phyloP scores from a whole-genome alignment of 2,888 invertebrate species.

The Amiota minor region DNA sequence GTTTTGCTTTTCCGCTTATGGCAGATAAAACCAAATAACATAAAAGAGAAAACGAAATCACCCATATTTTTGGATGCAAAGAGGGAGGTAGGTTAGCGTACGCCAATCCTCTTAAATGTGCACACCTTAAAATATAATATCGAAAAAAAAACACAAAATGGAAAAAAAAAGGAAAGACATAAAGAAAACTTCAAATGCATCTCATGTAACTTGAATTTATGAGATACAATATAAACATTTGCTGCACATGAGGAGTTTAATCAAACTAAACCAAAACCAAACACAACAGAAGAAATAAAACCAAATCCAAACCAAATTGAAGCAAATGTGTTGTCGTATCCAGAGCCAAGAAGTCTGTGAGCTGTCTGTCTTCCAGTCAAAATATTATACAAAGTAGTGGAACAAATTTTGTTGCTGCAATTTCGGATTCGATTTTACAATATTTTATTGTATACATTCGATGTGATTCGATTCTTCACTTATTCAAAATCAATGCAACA shows the following conservation, averaged over 20 bases:
- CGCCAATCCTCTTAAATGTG: conserved; percentile 24
- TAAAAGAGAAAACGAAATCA: too few species aligned
- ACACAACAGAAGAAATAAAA: background rate
- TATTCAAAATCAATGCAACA: conserved; percentile 28
- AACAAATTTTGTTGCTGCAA: conserved; percentile 14
- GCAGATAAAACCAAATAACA: too few species aligned
- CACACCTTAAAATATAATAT: conserved; percentile 23
- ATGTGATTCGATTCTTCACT: conserved; percentile 15
- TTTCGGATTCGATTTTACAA: background rate
- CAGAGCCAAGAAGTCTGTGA: too few species aligned
- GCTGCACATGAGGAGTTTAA: conserved; percentile 1
- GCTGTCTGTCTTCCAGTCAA: background rate
- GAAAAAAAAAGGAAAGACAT: background rate
- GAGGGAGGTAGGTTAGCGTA: background rate
- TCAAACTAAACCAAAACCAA: background rate
- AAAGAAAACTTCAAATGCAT: conserved; percentile 6
- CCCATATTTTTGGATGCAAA: too few species aligned
- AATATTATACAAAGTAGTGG: background rate
- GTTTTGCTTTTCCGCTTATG: too few species aligned
- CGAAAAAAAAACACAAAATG: background rate
- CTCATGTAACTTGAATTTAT: conserved; percentile 9
- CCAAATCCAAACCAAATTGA: background rate
- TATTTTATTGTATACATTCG: background rate
- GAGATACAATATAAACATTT: background rate
- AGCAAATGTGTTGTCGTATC: too few species aligned